phyloP scores from a whole-genome alignment of 2,888 invertebrate species.

The Polymixis flavicincta region DNA sequence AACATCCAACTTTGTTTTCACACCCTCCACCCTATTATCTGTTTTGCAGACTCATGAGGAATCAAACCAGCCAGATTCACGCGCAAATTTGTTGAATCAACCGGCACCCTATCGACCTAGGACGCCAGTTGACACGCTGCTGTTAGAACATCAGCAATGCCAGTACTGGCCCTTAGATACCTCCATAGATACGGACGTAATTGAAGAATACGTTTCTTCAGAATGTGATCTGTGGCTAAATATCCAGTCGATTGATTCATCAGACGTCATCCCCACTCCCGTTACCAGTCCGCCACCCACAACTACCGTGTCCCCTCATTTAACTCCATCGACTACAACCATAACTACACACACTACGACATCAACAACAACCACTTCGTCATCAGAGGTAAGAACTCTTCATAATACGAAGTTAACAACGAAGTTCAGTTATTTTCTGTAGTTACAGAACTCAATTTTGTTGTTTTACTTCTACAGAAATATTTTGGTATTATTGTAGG shows the following conservation, averaged over 20 bases:
- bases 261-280: neutral
- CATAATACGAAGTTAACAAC: neutral
- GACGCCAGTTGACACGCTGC: neutral
- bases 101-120: neutral
- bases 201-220: neutral
- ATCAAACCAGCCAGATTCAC: neutral
- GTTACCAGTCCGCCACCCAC: neutral
- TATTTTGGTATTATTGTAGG: neutral
- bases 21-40: accelerated
- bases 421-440: no score
- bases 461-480: neutral
- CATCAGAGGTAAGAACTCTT: constrained; percentile 6
- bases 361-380: neutral
- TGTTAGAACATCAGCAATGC: neutral
- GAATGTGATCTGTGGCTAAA: neutral
- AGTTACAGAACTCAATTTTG: no score
- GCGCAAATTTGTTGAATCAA: neutral
- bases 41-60: neutral
- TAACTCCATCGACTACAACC: neutral
- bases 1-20: accelerated
- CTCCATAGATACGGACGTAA: accelerated
- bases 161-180: constrained; percentile 9
- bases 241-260: neutral
- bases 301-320: no score
- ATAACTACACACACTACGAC: neutral